Base-by-base conservation (phyloP, 2,888 invertebrate species). In the Drosophila prolongata region DNA sequence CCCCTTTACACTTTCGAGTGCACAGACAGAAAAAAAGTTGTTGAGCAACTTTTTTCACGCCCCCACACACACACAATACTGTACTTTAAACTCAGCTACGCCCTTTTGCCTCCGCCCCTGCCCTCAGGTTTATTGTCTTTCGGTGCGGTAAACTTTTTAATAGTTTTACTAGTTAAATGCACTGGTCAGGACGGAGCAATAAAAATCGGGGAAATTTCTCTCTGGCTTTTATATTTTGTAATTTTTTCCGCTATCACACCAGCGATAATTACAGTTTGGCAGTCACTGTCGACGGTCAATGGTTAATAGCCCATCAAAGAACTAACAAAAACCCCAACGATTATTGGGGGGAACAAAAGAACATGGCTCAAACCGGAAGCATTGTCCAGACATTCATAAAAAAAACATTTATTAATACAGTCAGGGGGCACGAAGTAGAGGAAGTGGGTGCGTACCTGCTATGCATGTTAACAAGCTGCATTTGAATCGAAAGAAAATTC, bases 381-480 rank as follows among this genome's bases (percentile, higher is more conserved):
- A 65, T 79, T 82, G 77, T 68, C 77, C 83, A 77, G 75, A 53
- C 62, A 58, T 61, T 62, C 61, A 24, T 24, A 49, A 55, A 50
- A 67, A 54, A 37, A 55, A 11, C 54, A 35, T 55, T 70, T 53
- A 54, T 69, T 71, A 53, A 54, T 47, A 53, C 49, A 52, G 34
- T 3, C 16, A 30, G 30, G 2, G 14, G 9, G 34, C 0, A 6
- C 1, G 9, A 13, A 8, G 0, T 6, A 8, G 35, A 3, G 44
- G 9, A 11, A 1, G 13, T 14, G 19, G 47, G 13, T 11, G 34
- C 49, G 60, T 68, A 74, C 66, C 68, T 84, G 85, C 59, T 57
- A 47, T 80, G 87, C 78, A 82, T 87, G 74, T 53, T 74, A 80
- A 84, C 69, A 66, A 76, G 64, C 16, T 64, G 62, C 62, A 62